Evolutionary conservation across 92 coral and sea anemone genomes (phyloP), one percentile per base, ranked within the genome.

Genomic region (Galaxea fascicularis): DNA sequence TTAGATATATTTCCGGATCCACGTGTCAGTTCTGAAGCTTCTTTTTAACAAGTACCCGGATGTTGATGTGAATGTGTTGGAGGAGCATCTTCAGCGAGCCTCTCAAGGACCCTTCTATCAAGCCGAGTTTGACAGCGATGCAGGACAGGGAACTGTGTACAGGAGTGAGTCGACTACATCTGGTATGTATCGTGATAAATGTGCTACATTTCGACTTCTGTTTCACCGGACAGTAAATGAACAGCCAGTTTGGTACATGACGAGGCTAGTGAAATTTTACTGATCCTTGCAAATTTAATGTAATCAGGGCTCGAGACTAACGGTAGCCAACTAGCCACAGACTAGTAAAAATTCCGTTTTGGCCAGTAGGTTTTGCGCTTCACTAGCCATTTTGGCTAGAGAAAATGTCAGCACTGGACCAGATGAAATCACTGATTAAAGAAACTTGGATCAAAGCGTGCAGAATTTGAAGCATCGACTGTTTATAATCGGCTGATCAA

Each of bases 1-100:
- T 73, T 76, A 96, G 99, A 94, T 96, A 29, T 95, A 93, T 76
- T 96, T 95, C 71, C 98, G 99, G 22, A 87, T 96, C 68, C 98
- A 96, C 79, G 92, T 88, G 74, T 94, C 99, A 15, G 85, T 89
- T 41, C 81, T 96, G 11, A 96, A 96, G 69, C 78, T 95, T 47
- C 77, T 96, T 6, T 80, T 92, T 27, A 85, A 87, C 76, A 78
- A 94, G 87, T 89, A 82, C 82, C 93, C 91, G 65, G 93, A 89
- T 45, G 84, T 92, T 2, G 89, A 94, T 80, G 82, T 74, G 24
- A 52, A 44, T 72, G 75, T 94, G 25, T 83, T 96, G 10, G 89
- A 91, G 57, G 89, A 91, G 56, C 93, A 94, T 78, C 92, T 96
- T 49, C 84, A 94, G 84, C 91, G 85, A 66, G 97, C 95, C 45